Conservation (phyloP, 2,888 invertebrate species). For the Aquatica leii region DNA sequence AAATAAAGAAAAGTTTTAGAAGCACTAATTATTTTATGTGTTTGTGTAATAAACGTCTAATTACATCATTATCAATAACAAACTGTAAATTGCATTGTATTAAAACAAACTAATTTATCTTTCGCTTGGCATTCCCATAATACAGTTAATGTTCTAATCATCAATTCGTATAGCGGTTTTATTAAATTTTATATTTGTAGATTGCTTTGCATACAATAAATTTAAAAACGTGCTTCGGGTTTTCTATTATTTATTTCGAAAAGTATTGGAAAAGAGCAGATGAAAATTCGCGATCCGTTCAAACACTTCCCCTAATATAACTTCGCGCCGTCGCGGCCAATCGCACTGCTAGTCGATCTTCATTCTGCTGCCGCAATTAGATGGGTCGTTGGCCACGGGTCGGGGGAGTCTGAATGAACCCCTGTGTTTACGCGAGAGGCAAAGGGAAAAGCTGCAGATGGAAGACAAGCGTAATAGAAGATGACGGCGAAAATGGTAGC, state of each 20-base stretch:
- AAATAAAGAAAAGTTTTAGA: too few species aligned
- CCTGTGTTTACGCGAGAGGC: constrained; percentile 37
- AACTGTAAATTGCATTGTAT: too few species aligned
- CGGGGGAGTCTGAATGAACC: constrained; percentile 41
- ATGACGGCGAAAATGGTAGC: constrained; percentile 54
- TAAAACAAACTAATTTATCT: too few species aligned
- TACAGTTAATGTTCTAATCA: too few species aligned
- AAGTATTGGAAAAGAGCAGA: constrained; percentile 18
- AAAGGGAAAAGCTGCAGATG: constrained; percentile 51
- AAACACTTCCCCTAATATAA: constrained; percentile 46
- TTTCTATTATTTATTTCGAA: constrained; percentile 11
- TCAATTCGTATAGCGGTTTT: too few species aligned
- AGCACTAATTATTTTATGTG: too few species aligned
- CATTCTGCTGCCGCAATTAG: constrained; percentile 75
- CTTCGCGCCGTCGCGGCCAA: constrained; percentile 64
- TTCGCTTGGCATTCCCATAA: too few species aligned
- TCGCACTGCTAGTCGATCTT: constrained; percentile 75
- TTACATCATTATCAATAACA: too few species aligned
- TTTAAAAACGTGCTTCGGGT: background rate
- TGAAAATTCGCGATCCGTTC: constrained; percentile 46
- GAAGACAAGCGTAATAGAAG: constrained; percentile 55
- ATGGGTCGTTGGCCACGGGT: constrained; percentile 70
- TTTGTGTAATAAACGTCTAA: too few species aligned
- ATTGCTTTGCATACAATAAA: too few species aligned
- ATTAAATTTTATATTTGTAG: too few species aligned